A percentile compares a stretch with the other conserved stretches of the same genome.
Evolutionary conservation across 2,797 vertebrate genomes (phyloP).

Genomic region (Fringilla coelebs): DNA sequence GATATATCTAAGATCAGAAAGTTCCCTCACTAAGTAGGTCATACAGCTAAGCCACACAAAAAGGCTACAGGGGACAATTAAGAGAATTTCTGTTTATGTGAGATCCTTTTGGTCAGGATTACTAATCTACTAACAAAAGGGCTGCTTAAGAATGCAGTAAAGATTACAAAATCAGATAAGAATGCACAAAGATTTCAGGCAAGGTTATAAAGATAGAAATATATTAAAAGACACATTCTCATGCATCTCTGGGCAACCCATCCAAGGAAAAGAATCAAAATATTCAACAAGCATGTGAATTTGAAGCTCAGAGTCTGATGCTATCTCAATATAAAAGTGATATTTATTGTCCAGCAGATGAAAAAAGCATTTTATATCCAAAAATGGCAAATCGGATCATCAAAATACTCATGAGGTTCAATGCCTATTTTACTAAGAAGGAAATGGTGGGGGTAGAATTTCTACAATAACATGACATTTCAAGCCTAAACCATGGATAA

Average conservation of each 20-base stretch:
- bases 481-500: background rate
- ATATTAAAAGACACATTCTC: background rate
- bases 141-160: conserved; percentile 9
- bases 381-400: background rate
- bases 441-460: background rate
- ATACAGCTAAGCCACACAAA: background rate
- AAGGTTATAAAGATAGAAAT: conserved; percentile 18
- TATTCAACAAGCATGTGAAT: background rate
- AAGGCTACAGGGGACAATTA: background rate
- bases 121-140: background rate
- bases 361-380: background rate
- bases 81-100: background rate
- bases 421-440: background rate
- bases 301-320: background rate
- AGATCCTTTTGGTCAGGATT: background rate
- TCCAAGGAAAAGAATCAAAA: background rate
- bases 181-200: background rate
- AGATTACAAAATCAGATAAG: conserved; percentile 4
- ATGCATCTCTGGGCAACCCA: background rate
- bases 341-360: background rate
- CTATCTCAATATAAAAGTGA: background rate
- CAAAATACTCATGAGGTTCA: background rate
- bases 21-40: background rate
- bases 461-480: background rate
- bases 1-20: background rate